phyloP scores from a whole-genome alignment of 2,888 invertebrate genomes.

The Hemistola chrysoprasaria region DNA sequence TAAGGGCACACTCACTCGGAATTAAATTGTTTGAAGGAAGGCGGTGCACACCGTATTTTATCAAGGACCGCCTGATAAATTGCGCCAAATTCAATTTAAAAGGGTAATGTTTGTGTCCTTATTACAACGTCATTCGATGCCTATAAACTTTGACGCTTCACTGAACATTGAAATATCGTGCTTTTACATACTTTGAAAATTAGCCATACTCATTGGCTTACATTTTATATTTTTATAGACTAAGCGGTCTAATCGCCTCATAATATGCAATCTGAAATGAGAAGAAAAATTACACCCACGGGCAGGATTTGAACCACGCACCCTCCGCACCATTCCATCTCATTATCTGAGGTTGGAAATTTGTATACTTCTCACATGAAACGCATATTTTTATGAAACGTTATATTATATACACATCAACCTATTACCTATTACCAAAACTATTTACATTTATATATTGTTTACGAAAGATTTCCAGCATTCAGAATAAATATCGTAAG shows the following conservation, averaged over 20 bases:
- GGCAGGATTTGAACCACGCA: too few species aligned
- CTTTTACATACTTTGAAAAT: conserved; percentile 54
- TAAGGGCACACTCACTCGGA: conserved; percentile 45
- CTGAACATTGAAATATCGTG: conserved; percentile 71
- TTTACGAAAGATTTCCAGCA: neutral
- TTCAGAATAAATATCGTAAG: conserved; percentile 21
- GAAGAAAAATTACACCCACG: too few species aligned
- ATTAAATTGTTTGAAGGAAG: conserved; percentile 59
- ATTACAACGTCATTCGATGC: conserved; percentile 70
- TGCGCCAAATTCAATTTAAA: conserved; percentile 77
- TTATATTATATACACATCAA: too few species aligned
- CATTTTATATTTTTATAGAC: too few species aligned
- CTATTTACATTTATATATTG: conserved; percentile 2
- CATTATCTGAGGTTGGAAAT: too few species aligned
- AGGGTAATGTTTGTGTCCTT: conserved; percentile 77
- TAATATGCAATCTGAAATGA: too few species aligned
- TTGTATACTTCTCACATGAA: too few species aligned
- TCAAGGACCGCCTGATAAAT: conserved; percentile 67
- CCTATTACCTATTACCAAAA: too few species aligned
- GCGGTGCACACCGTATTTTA: conserved; percentile 57
- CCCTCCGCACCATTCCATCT: too few species aligned
- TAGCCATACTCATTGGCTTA: too few species aligned
- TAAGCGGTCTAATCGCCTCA: too few species aligned
- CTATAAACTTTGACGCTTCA: conserved; percentile 70
- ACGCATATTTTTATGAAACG: too few species aligned